Evolutionary conservation across 2,888 invertebrate genomes (phyloP).

Genomic region (Cacoxenus indagator): DNA sequence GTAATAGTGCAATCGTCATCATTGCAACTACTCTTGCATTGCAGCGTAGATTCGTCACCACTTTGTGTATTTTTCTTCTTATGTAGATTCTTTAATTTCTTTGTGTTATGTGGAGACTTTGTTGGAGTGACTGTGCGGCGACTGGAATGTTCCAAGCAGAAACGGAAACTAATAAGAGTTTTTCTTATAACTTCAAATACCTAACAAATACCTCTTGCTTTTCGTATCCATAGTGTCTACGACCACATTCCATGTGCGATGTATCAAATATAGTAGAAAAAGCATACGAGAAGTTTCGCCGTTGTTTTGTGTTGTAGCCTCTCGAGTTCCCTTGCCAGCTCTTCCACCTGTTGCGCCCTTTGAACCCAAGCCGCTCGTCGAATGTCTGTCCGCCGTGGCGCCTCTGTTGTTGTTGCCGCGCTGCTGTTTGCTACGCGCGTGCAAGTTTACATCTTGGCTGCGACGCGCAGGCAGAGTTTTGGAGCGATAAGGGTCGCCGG

Average conservation of each 20-base stretch:
- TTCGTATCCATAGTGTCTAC: constrained; percentile 75
- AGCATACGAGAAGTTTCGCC: constrained; percentile 75
- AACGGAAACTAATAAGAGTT: constrained; percentile 31
- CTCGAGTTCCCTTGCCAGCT: background rate
- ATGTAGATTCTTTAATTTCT: constrained; percentile 17
- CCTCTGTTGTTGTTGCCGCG: constrained; percentile 16
- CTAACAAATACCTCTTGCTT: constrained; percentile 70
- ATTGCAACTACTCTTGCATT: constrained; percentile 31
- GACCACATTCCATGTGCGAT: constrained; percentile 80
- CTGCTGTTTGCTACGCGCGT: background rate
- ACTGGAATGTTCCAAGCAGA: no score
- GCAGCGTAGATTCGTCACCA: constrained; percentile 37
- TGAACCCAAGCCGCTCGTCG: constrained; percentile 50
- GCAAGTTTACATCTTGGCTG: constrained; percentile 4
- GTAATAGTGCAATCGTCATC: constrained; percentile 59
- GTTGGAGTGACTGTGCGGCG: constrained; percentile 24
- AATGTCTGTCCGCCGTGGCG: constrained; percentile 29
- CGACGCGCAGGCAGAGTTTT: constrained; percentile 62
- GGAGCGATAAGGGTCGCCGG: constrained; percentile 47
- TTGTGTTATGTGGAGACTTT: constrained; percentile 8
- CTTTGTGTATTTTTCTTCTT: constrained; percentile 32
- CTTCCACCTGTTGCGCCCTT: constrained; percentile 15
- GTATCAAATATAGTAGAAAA: constrained; percentile 78
- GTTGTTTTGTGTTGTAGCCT: constrained; percentile 44
- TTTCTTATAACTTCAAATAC: background rate